Conservation (phyloP, 2,797 vertebrate species). For the Pantherophis alleghaniensis region DNA sequence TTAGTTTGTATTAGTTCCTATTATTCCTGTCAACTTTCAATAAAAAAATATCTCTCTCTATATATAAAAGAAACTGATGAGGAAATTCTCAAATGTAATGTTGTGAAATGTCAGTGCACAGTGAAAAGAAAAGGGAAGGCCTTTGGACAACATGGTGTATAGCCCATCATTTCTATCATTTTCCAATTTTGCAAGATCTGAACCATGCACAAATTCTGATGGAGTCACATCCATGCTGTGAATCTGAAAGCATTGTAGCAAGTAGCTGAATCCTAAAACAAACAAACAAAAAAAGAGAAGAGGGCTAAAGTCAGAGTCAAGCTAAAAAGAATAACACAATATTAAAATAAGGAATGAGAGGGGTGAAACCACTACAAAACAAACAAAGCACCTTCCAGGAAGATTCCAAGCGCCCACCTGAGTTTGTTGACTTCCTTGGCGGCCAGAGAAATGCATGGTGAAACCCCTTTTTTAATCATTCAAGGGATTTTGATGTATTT, state of each 20-base stretch:
- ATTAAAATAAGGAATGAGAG: neutral
- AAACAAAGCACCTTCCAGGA: neutral
- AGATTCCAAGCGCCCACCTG: neutral
- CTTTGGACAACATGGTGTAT: neutral
- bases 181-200: neutral
- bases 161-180: neutral
- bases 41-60: neutral
- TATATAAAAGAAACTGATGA: neutral
- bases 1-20: neutral
- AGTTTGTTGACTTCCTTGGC: neutral
- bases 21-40: neutral
- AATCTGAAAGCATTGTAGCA: neutral
- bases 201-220: neutral
- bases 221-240: neutral
- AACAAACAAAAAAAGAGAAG: no score
- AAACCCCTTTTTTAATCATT: neutral
- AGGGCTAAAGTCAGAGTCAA: neutral
- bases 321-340: neutral
- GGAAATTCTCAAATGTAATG: neutral
- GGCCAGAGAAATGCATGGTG: neutral
- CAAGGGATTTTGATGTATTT: neutral
- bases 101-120: neutral
- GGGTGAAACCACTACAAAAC: neutral
- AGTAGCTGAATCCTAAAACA: neutral
- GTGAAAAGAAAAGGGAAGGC: neutral